phyloP scores from a whole-genome alignment of 2,113 vertebrate species.

The Oryzias curvinotus region DNA sequence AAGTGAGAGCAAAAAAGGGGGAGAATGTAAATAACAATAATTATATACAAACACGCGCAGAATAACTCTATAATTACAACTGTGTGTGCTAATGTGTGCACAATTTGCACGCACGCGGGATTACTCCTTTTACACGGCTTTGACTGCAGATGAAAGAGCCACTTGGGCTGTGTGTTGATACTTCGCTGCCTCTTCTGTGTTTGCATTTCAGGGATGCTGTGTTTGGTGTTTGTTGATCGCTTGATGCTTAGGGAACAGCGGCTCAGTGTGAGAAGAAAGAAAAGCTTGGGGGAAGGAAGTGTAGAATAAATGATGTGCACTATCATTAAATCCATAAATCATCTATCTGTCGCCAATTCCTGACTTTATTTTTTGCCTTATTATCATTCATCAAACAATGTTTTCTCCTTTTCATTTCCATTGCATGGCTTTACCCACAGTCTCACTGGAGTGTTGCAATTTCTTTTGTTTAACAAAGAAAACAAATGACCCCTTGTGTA shows the following conservation, averaged over 20 bases:
- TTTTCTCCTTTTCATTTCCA: constrained; percentile 32
- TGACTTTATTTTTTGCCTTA: constrained; percentile 34
- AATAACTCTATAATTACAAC: constrained; percentile 69
- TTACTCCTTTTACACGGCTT: constrained; percentile 54
- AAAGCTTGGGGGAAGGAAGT: constrained; percentile 26
- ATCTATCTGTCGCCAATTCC: constrained; percentile 28
- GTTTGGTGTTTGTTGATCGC: constrained; percentile 67
- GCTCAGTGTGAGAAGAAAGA: constrained; percentile 49
- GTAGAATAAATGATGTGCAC: constrained; percentile 55
- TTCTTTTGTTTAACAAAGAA: constrained; percentile 34
- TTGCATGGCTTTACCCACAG: constrained; percentile 36
- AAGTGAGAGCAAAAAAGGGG: constrained; percentile 32
- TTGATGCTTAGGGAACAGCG: constrained; percentile 58
- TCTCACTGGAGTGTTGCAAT: constrained; percentile 17
- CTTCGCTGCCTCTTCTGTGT: constrained; percentile 37
- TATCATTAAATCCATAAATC: constrained; percentile 64
- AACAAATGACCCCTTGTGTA: constrained; percentile 46
- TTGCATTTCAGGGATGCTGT: constrained; percentile 60
- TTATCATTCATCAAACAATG: constrained; percentile 15
- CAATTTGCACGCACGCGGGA: constrained; percentile 54
- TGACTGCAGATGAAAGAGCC: constrained; percentile 62
- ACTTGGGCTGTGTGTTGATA: constrained; percentile 49
- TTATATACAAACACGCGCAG: constrained; percentile 63
- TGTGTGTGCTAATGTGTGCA: constrained; percentile 60
- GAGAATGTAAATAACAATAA: constrained; percentile 68